Evolutionary conservation across 2,797 vertebrate genomes (phyloP), one percentile per base, ranked within the genome.

Genomic region (Platyrinchus mystaceus): DNA sequence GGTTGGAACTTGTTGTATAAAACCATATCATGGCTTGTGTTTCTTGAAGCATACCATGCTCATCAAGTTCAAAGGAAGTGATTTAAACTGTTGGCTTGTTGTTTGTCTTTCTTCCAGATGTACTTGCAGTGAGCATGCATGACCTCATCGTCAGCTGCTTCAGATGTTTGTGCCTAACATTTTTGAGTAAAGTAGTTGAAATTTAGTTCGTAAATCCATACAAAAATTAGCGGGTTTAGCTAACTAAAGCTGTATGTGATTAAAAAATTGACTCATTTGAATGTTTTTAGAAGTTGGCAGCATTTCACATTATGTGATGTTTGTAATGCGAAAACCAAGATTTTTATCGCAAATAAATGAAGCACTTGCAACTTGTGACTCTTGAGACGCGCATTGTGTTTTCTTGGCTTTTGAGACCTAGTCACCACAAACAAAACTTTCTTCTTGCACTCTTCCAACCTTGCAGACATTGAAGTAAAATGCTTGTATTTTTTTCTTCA

Each of bases 151-250:
- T 79, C 56, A 73, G 18, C 84, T 92, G 59, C 64, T 82, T 91
- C 68, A 63, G 12, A 70, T 83, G 32, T 89, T 95, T 94, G 32
- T 83, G 68, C 67, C 47, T 56, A 80, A 64, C 64, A 66, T 91
- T 95, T 95, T 83, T 26, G 26, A 89, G 50, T 81, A 58, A 91
- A 84, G 62, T 17, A 67, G 43, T 63, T 85, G 78, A 94, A 89
- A 79, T 79, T 73, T 74, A 87, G 28, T 79, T 56, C 59, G 21
- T 76, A 71, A 92, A 84, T 84, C 63, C 58, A 34, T 84, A 34
- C 22, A 70, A 70, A 94, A 82, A 10, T 43, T 86, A 18, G 27
- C 41, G 10, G 84, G 89, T 89, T 39, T 74, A 67, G 53, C 37
- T 60, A 90, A 67, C 41, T 49, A 70, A 79, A 85, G 46, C 43